Evolutionary conservation across 2,888 invertebrate species (phyloP).

Genomic region (Biston betularia): DNA sequence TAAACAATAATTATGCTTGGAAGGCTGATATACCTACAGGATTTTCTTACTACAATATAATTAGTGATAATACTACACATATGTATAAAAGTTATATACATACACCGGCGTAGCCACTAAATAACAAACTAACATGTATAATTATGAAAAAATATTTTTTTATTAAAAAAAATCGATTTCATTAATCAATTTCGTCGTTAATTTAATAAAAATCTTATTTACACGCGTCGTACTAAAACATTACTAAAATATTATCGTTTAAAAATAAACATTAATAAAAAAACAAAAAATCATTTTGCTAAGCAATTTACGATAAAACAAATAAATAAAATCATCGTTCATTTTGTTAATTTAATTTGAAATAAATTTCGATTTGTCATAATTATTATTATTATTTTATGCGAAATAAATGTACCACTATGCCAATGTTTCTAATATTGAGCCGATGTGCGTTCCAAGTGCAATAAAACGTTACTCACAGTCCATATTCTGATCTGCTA

Average conservation of each 20-base stretch:
- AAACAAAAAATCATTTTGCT: slow-evolving; percentile 66
- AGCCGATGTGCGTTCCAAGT: slow-evolving; percentile 65
- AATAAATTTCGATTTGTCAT: slow-evolving; percentile 6
- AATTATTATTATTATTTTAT: too few relatives aligned
- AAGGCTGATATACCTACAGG: slow-evolving; percentile 45
- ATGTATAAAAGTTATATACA: slow-evolving; percentile 70
- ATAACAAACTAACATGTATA: slow-evolving; percentile 74
- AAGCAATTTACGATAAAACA: slow-evolving; percentile 74
- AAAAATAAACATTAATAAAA: slow-evolving; percentile 59
- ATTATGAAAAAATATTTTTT: slow-evolving; percentile 60
- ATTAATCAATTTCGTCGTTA: slow-evolving; percentile 50
- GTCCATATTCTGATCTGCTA: slow-evolving; percentile 70
- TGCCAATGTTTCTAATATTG: slow-evolving; percentile 47
- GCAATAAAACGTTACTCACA: slow-evolving; percentile 44
- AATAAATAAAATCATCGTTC: slow-evolving; percentile 61
- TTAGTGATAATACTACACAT: slow-evolving; percentile 52
- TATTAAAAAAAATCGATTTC: slow-evolving; percentile 50
- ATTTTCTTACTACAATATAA: slow-evolving; percentile 44
- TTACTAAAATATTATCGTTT: slow-evolving; percentile 54
- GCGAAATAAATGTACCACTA: slow-evolving; percentile 25
- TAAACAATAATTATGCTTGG: slow-evolving; percentile 45
- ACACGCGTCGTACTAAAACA: slow-evolving; percentile 73
- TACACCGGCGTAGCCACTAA: slow-evolving; percentile 76
- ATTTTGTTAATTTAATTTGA: slow-evolving; percentile 26
- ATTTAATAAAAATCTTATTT: slow-evolving; percentile 84